Evolutionary conservation across 1,140 invertebrate species (phyloP).

Genomic region (roundworm (Caenorhabditis elegans)): WBcel235 BX284606.5:6198501-6199000

Average conservation of each 20-base stretch:
- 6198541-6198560: background rate
- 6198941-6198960: no score
- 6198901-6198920: background rate
- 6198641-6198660: slow-evolving; percentile 31
- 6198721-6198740: slow-evolving; percentile 8
- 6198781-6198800: background rate
- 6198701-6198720: background rate
- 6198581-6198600: slow-evolving; percentile 16
- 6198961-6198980: no score
- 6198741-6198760: background rate
- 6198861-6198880: slow-evolving; percentile 19
- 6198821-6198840: no score
- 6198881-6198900: background rate
- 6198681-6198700: no score
- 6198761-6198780: slow-evolving; percentile 22
- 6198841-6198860: no score
- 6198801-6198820: no score
- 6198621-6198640: slow-evolving; percentile 8
- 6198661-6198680: background rate
- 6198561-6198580: slow-evolving; percentile 1
- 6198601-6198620: slow-evolving; percentile 1
- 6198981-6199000: no score
- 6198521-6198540: background rate
- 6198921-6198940: no score
- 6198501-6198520: background rate